Evolutionary conservation across 2,113 vertebrate genomes (phyloP), one percentile per base, ranked within the genome.

Genomic region (Helogale parvula): DNA sequence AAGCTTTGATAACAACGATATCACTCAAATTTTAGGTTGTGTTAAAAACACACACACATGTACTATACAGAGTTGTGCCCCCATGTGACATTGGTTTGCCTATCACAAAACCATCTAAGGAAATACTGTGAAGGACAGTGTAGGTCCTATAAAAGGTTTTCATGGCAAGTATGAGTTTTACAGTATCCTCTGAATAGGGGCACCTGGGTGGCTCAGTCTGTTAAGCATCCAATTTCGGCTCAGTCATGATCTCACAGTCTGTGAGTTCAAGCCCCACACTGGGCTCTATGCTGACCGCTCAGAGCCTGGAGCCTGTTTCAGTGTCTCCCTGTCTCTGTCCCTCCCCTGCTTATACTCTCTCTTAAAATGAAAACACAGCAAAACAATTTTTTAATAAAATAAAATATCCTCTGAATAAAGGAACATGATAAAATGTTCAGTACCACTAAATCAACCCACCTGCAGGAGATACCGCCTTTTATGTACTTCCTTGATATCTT

Each of bases 401-500:
- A 57, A 29, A 14, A 45, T 8, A 72, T 71, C 16, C 71, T 89
- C 31, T 2, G 23, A 79, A 45, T 23, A 69, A 76, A 87, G 41
- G 10, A 88, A 66, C 13, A 79, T 16, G 54, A 91, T 2, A 57
- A 71, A 77, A 57, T 3, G 0, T 5, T 84, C 2, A 15, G 27
- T 31, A 83, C 31, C 23, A 74, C 35, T 3, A 57, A 0, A 0
- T 15, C 23, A 45, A 57, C 86, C 97, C 76, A 99, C 99, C 99
- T 99, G 99, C 88, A 99, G 98, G 89, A 99, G 99, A 80, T 99
- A 99, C 83, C 99, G 99, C 92, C 99, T 99, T 98, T 99, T 99
- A 98, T 99, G 99, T 29, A 99, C 99, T 97, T 99, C 99, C 94
- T 99, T 99, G 97, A 99, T 99, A 98, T 99, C 99, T 97, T 99